Evolutionary conservation across 2,113 vertebrate species (phyloP).

Genomic region (Serranochromis macrocephalus): DNA sequence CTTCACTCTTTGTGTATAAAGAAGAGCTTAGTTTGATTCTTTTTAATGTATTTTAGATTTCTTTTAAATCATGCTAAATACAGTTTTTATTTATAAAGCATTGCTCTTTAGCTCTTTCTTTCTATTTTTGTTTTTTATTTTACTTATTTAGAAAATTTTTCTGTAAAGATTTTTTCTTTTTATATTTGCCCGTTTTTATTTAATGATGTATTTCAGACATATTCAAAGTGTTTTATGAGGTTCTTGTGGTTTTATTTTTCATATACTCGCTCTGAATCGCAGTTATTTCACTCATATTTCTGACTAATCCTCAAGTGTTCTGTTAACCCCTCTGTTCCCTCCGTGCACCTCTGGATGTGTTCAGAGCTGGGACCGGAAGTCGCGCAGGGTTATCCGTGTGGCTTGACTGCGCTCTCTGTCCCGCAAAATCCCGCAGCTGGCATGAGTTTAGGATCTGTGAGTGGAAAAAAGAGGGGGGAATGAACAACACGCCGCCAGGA

Average conservation of each 20-base stretch:
- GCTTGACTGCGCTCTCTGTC: slow-evolving; percentile 3
- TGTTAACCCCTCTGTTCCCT: neutral
- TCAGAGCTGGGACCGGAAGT: neutral
- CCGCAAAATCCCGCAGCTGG: slow-evolving; percentile 21
- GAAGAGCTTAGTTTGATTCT: neutral
- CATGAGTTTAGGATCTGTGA: slow-evolving; percentile 46
- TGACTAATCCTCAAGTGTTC: neutral
- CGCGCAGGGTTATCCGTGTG: rapidly evolving
- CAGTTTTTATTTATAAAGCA: neutral
- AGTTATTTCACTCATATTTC: neutral
- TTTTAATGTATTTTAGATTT: neutral
- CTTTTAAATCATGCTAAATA: neutral
- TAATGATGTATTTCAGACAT: neutral
- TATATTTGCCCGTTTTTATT: neutral
- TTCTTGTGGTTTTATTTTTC: neutral
- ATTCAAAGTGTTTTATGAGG: neutral
- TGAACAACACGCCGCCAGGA: slow-evolving; percentile 69
- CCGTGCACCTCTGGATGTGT: neutral
- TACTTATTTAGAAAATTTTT: neutral
- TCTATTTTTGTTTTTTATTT: neutral
- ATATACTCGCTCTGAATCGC: neutral
- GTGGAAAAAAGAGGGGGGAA: slow-evolving; percentile 54
- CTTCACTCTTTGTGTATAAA: neutral
- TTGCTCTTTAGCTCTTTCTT: neutral
- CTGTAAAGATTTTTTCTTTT: neutral